Conservation (phyloP, 2,888 invertebrate species). For the Pyrrhia umbra region DNA sequence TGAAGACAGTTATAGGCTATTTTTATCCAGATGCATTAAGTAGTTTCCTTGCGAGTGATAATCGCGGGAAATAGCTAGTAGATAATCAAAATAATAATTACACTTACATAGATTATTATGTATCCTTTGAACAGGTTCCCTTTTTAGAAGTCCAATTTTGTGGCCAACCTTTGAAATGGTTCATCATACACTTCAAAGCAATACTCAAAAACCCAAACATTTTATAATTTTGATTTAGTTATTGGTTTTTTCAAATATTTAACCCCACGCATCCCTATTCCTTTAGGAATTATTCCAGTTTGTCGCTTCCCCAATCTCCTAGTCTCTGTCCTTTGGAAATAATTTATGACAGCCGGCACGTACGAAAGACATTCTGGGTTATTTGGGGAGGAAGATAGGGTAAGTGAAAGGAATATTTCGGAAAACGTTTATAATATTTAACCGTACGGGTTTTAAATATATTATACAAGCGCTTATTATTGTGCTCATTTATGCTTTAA, state of each 20-base stretch:
- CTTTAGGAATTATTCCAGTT: slow-evolving; percentile 74
- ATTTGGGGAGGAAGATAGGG: slow-evolving; percentile 22
- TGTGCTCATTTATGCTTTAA: neutral
- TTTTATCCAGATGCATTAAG: too few species aligned
- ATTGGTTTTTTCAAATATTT: slow-evolving; percentile 36
- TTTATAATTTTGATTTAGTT: too few species aligned
- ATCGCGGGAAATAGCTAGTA: too few species aligned
- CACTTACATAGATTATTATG: too few species aligned
- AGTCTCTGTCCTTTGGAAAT: slow-evolving; percentile 75
- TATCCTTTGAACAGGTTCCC: too few species aligned
- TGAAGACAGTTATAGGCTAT: too few species aligned
- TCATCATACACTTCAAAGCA: too few species aligned
- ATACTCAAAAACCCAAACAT: too few species aligned
- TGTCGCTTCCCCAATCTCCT: slow-evolving; percentile 72
- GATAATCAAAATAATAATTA: too few species aligned
- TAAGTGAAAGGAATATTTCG: slow-evolving; percentile 19
- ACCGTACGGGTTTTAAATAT: neutral
- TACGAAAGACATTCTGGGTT: slow-evolving; percentile 69
- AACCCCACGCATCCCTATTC: slow-evolving; percentile 32
- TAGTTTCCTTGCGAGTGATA: too few species aligned
- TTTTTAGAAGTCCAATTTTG: too few species aligned
- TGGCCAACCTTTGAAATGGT: too few species aligned
- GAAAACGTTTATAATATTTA: neutral
- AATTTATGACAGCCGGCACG: slow-evolving; percentile 75
- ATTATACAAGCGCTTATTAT: neutral